Evolutionary conservation across 2,797 vertebrate species (phyloP).

Genomic region (Ctenopoma kingsleyae): DNA sequence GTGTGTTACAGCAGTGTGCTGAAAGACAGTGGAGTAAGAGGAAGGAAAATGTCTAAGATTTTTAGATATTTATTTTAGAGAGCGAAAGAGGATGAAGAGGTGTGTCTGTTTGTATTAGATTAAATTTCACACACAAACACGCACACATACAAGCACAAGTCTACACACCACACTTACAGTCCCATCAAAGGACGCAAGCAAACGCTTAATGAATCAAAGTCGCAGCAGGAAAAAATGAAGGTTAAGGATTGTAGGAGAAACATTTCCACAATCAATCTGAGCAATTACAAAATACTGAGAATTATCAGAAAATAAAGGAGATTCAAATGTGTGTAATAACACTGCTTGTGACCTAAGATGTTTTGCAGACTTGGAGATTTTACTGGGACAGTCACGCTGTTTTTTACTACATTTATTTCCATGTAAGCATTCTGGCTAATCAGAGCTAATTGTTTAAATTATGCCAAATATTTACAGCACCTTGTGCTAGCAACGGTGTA

Average conservation of each 20-base stretch:
- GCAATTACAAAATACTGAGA: constrained; percentile 26
- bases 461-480: background rate
- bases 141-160: constrained; percentile 19
- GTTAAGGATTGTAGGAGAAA: constrained; percentile 27
- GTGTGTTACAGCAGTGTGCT: constrained; percentile 28
- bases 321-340: constrained; percentile 23
- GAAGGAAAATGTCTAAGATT: constrained; percentile 34
- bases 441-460: background rate
- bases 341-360: constrained; percentile 23
- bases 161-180: constrained; percentile 39
- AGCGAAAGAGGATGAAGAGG: constrained; percentile 49
- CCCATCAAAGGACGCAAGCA: constrained; percentile 37
- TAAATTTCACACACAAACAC: constrained; percentile 29
- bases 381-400: background rate
- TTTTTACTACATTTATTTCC: background rate
- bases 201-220: constrained; percentile 28
- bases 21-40: constrained; percentile 40
- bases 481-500: background rate
- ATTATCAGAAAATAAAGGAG: constrained; percentile 39
- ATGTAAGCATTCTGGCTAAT: background rate
- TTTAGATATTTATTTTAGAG: constrained; percentile 10
- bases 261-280: constrained; percentile 36
- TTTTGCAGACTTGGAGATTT: too few species aligned
- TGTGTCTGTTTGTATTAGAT: constrained; percentile 60
- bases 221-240: constrained; percentile 30